A percentile compares a stretch with the other conserved stretches of the same genome.
These are phyloP conservation scores for Phocoena phocoena DNA, from an alignment of 2,113 vertebrate genomes.

Conservation along the genomic window DNA sequence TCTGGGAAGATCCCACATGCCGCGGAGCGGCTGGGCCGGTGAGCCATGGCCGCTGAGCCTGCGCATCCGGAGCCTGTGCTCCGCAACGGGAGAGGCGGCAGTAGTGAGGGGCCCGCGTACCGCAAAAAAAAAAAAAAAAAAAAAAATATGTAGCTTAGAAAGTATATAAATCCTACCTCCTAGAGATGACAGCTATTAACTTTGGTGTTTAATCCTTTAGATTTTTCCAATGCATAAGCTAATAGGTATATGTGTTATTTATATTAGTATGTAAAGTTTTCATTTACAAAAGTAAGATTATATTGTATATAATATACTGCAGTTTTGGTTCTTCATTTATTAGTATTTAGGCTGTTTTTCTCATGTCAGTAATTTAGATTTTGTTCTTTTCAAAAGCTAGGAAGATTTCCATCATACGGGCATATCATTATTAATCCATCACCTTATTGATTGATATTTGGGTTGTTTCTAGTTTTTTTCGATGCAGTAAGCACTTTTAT, in stretches of 20 bases:
- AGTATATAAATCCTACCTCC: not conserved
- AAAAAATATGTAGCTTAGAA: not conserved
- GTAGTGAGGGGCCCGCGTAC: too few relatives aligned
- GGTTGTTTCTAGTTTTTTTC: not conserved
- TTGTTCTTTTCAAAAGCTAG: slow-evolving; percentile 4
- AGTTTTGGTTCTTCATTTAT: not conserved
- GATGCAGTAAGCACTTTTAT: not conserved
- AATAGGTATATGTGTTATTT: not conserved
- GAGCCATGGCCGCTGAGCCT: too few relatives aligned
- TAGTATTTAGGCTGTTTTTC: not conserved
- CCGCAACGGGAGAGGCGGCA: too few relatives aligned
- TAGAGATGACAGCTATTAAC: not conserved
- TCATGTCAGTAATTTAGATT: not conserved
- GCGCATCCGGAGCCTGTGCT: too few relatives aligned
- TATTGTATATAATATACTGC: not conserved
- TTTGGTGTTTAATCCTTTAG: not conserved
- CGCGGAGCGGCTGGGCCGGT: too few relatives aligned
- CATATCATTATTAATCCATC: not conserved
- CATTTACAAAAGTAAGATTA: not conserved
- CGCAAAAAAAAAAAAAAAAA: too few relatives aligned
- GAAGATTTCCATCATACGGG: not conserved
- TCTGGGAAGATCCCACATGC: too few relatives aligned
- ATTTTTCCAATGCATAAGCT: not conserved
- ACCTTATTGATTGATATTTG: not conserved
- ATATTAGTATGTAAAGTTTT: not conserved